phyloP scores from a whole-genome alignment of 1,140 invertebrate genomes.

The Caenorhabditis inopinata region DNA sequence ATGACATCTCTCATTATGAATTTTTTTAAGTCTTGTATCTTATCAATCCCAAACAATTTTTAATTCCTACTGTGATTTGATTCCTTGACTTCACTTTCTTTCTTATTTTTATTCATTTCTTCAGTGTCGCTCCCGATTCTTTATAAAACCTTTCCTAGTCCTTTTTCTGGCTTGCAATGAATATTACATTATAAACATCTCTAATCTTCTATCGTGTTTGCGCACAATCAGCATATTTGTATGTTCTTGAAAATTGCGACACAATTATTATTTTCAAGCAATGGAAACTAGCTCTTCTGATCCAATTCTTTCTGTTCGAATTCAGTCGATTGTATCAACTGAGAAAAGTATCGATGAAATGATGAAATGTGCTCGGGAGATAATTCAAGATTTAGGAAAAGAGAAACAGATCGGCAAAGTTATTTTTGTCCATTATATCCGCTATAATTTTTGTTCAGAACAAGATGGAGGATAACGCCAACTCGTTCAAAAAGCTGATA shows the following conservation, averaged over 20 bases:
- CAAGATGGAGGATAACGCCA: conserved; percentile 10
- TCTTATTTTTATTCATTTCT: not conserved
- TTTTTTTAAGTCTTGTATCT: not conserved
- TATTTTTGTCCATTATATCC: no score
- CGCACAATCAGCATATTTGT: no score
- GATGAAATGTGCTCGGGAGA: conserved; percentile 14
- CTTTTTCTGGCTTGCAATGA: no score
- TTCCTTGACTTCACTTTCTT: not conserved
- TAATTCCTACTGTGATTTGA: conserved; percentile 5
- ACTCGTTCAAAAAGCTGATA: conserved; percentile 11
- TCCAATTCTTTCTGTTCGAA: not conserved
- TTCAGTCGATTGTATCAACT: not conserved
- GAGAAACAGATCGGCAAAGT: conserved; percentile 22
- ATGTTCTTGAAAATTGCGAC: not conserved
- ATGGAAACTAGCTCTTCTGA: not conserved
- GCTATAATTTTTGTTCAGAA: not conserved
- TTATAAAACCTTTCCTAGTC: no score
- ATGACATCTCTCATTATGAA: not conserved
- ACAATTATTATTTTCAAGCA: not conserved
- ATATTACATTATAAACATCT: no score
- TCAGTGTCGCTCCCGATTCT: not conserved
- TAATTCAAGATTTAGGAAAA: not conserved
- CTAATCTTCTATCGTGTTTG: no score
- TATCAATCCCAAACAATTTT: not conserved
- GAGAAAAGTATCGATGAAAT: conserved; percentile 17